Conservation (phyloP, 1,140 invertebrate genomes). For the Bombus soroeensis region DNA sequence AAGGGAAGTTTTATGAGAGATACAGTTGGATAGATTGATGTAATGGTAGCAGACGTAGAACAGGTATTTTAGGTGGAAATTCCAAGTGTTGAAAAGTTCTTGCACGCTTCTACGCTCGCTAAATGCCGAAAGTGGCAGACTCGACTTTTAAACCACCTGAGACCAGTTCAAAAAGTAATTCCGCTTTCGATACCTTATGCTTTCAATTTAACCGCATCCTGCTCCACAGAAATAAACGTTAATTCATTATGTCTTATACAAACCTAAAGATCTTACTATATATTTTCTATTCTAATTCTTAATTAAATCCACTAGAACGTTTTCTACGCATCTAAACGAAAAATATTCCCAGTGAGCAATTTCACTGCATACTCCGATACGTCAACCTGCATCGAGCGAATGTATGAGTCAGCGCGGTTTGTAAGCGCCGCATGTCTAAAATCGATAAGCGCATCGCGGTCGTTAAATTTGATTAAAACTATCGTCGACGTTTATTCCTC, state of each 20-base stretch:
- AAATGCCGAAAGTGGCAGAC: background rate
- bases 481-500: background rate
- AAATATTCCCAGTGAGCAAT: background rate
- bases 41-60: background rate
- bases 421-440: background rate
- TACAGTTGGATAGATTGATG: background rate
- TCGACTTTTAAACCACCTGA: constrained; percentile 7
- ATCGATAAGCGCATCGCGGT: constrained; percentile 6
- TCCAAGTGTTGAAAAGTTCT: background rate
- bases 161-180: background rate
- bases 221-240: no score
- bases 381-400: background rate
- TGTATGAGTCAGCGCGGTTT: background rate
- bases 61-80: background rate
- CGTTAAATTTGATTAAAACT: constrained; percentile 20
- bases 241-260: no score
- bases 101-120: background rate
- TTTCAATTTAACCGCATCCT: no score
- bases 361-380: background rate
- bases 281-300: no score
- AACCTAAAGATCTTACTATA: no score
- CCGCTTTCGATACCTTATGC: background rate
- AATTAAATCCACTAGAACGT: no score
- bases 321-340: background rate
- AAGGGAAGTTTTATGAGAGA: background rate